A percentile compares a stretch with the other conserved stretches of the same genome.
Evolutionary conservation across 1,140 invertebrate genomes (phyloP).

Genomic region (Lasioglossum baleicum): DNA sequence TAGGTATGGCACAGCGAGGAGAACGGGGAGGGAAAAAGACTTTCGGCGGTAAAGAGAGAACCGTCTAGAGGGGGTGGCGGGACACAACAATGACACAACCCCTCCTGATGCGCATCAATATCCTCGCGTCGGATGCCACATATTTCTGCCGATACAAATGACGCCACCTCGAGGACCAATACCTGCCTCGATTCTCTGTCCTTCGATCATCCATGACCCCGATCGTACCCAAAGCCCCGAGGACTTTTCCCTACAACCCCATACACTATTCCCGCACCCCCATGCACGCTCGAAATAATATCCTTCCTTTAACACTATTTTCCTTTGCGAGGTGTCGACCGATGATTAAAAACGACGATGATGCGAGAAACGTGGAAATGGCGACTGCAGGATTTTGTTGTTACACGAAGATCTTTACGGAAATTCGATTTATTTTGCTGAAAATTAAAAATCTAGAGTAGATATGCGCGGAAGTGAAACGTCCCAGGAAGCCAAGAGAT

Average conservation of each 20-base stretch:
- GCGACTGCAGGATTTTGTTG: too few relatives aligned
- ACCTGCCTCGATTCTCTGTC: conserved; percentile 50
- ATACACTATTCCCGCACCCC: not conserved
- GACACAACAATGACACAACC: conserved; percentile 61
- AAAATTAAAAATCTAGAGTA: too few relatives aligned
- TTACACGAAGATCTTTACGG: too few relatives aligned
- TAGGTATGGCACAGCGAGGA: not conserved
- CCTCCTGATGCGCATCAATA: conserved; percentile 65
- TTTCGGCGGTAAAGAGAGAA: conserved; percentile 11
- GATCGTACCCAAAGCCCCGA: conserved; percentile 28
- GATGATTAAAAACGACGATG: too few relatives aligned
- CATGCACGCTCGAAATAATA: conserved; percentile 49
- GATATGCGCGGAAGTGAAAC: too few relatives aligned
- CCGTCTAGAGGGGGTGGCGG: conserved; percentile 53
- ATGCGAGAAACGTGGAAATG: too few relatives aligned
- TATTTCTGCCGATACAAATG: conserved; percentile 67
- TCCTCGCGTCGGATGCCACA: conserved; percentile 62
- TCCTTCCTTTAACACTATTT: conserved; percentile 40
- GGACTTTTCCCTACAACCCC: conserved; percentile 19
- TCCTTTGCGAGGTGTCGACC: too few relatives aligned
- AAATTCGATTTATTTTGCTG: too few relatives aligned
- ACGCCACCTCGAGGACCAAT: conserved; percentile 63
- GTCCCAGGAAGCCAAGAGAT: too few relatives aligned
- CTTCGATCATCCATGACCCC: conserved; percentile 53
- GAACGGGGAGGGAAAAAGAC: not conserved